Percentiles rank a stretch among this genome's conserved stretches.
These are phyloP conservation scores for Nymphicus hollandicus DNA, from an alignment of 2,113 vertebrate species.

Conservation along the genomic window DNA sequence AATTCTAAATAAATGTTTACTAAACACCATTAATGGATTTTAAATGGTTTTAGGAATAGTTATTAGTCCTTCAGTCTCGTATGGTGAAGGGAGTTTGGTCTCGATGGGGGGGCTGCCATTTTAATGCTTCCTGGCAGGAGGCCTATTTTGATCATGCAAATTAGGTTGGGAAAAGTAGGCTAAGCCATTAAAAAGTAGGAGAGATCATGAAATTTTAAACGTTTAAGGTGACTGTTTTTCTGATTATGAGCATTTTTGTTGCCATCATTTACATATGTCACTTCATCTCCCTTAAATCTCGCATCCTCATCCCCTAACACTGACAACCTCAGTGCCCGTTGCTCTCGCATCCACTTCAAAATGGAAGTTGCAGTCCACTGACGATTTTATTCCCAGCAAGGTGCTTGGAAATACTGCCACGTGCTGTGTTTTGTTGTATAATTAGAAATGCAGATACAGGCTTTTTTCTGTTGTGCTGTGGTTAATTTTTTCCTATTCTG, in stretches of 20 bases:
- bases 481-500: constrained; percentile 43
- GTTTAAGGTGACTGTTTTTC: constrained; percentile 39
- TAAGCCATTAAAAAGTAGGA: constrained; percentile 51
- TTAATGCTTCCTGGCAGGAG: constrained; percentile 61
- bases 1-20: constrained; percentile 60
- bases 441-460: constrained; percentile 15
- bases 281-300: neutral
- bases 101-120: constrained; percentile 44
- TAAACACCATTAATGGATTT: constrained; percentile 52
- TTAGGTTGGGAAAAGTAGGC: constrained; percentile 60
- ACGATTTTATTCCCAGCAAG: neutral
- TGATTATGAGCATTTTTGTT: neutral
- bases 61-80: constrained; percentile 28
- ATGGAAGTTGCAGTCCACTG: neutral
- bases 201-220: neutral
- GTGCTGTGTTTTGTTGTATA: neutral
- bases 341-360: neutral
- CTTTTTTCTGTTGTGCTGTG: neutral
- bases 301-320: neutral
- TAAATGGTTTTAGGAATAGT: constrained; percentile 49
- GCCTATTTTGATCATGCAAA: constrained; percentile 64
- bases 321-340: neutral
- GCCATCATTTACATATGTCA: rapidly evolving
- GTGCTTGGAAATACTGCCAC: neutral
- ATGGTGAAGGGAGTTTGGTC: constrained; percentile 36